Percentiles rank a stretch among this genome's conserved stretches.
Evolutionary conservation across 1,140 invertebrate genomes (phyloP).

Genomic region (Drosophila nasuta): DNA sequence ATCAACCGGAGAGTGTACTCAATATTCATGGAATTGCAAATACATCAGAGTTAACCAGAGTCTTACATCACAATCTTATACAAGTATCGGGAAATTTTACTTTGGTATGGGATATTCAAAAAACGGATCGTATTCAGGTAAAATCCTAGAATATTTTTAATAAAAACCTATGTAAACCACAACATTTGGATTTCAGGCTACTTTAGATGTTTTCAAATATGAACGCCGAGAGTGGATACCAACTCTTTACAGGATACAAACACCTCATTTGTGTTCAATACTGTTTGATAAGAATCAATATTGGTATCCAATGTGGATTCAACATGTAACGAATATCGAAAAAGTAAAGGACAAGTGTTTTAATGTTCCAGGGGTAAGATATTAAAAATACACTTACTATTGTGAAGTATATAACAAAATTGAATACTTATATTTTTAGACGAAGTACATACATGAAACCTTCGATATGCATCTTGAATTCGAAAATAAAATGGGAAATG

Average conservation of each 20-base stretch:
- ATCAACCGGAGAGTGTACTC: not conserved
- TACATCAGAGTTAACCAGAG: not conserved
- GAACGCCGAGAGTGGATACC: not conserved
- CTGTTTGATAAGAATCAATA: not conserved
- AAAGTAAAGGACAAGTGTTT: slow-evolving; percentile 12
- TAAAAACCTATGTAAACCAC: no score
- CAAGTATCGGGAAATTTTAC: not conserved
- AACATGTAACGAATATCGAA: not conserved
- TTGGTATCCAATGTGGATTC: slow-evolving; percentile 6
- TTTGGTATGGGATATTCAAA: not conserved
- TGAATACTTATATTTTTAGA: not conserved
- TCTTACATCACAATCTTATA: not conserved
- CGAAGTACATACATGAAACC: not conserved
- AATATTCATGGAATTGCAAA: not conserved
- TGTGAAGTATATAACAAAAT: no score
- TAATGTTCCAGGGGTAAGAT: slow-evolving; percentile 14
- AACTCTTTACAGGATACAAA: not conserved
- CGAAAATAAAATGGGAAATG: no score
- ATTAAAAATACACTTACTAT: not conserved
- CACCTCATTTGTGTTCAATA: not conserved
- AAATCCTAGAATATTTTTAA: not conserved
- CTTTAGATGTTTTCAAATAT: not conserved
- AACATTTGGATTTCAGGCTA: not conserved
- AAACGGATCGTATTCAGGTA: slow-evolving; percentile 3
- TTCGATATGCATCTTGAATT: not conserved